These are phyloP conservation scores for Tachystola acroxantha DNA, from an alignment of 2,888 invertebrate genomes.

Conservation along the genomic window DNA sequence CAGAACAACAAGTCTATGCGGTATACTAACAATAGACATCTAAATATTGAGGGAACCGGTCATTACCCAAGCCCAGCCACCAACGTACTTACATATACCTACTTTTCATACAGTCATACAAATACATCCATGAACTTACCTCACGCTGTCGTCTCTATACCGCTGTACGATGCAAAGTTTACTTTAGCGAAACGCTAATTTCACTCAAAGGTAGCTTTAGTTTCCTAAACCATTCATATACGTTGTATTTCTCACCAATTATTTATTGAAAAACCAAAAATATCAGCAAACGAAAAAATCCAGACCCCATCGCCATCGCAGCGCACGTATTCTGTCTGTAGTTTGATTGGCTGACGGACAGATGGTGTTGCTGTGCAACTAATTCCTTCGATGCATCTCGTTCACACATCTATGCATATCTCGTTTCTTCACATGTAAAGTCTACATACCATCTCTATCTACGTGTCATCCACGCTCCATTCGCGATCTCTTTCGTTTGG, in stretches of 20 bases:
- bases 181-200: conserved; percentile 7
- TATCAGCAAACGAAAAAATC: conserved; percentile 46
- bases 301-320: conserved; percentile 52
- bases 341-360: conserved; percentile 22
- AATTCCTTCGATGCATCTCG: conserved; percentile 8
- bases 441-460: neutral
- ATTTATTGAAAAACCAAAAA: conserved; percentile 29
- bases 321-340: conserved; percentile 26
- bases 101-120: conserved; percentile 62
- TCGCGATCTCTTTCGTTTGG: conserved; percentile 11
- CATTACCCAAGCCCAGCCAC: conserved; percentile 57
- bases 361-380: conserved; percentile 17
- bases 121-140: conserved; percentile 59
- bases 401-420: conserved; percentile 13
- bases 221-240: conserved; percentile 20
- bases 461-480: neutral
- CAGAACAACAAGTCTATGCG: conserved; percentile 17
- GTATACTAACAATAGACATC: conserved; percentile 35
- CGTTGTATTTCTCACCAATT: neutral
- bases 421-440: conserved; percentile 3
- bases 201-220: conserved; percentile 6
- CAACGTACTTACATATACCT: conserved; percentile 46
- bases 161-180: conserved; percentile 12
- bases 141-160: conserved; percentile 31
- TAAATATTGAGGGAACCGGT: conserved; percentile 53